These are phyloP conservation scores for Synaphobranchus kaupii DNA, from an alignment of 2,797 vertebrate species.

Conservation along the genomic window DNA sequence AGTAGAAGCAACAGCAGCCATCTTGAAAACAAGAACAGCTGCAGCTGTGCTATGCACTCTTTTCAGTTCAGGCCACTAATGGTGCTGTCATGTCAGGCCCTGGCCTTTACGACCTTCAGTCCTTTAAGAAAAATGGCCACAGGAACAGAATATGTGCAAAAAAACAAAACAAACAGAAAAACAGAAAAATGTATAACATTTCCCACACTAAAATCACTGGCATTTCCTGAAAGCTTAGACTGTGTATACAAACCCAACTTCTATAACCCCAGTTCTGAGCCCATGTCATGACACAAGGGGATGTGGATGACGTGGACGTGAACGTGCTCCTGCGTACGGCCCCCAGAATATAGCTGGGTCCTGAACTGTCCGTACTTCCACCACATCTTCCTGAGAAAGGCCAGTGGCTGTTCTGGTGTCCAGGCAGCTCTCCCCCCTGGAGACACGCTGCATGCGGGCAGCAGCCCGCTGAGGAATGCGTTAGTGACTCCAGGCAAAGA, in stretches of 20 bases:
- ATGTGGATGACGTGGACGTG: slow-evolving; percentile 58
- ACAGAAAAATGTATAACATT: slow-evolving; percentile 37
- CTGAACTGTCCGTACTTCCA: slow-evolving; percentile 18
- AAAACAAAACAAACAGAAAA: slow-evolving; percentile 41
- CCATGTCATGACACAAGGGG: slow-evolving; percentile 40
- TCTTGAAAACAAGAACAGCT: no score
- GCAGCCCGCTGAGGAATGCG: no score
- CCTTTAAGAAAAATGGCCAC: background rate
- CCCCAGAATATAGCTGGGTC: no score
- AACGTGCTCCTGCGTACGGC: slow-evolving; percentile 20
- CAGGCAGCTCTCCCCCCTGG: no score
- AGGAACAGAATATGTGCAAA: slow-evolving; percentile 56
- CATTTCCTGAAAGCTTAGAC: slow-evolving; percentile 51
- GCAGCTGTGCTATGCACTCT: background rate
- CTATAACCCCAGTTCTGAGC: slow-evolving; percentile 43
- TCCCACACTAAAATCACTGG: slow-evolving; percentile 62
- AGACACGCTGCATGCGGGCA: no score
- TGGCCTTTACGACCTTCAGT: background rate
- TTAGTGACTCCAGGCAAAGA: no score
- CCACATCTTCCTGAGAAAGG: no score
- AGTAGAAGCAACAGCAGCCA: no score
- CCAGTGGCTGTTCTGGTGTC: no score
- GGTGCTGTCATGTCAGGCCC: background rate
- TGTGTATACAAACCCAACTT: slow-evolving; percentile 53
- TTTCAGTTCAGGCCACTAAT: background rate